Evolutionary conservation across 1,140 invertebrate species (phyloP), one percentile per base, ranked within the genome.

Genomic region (Heliothis subflexa): DNA sequence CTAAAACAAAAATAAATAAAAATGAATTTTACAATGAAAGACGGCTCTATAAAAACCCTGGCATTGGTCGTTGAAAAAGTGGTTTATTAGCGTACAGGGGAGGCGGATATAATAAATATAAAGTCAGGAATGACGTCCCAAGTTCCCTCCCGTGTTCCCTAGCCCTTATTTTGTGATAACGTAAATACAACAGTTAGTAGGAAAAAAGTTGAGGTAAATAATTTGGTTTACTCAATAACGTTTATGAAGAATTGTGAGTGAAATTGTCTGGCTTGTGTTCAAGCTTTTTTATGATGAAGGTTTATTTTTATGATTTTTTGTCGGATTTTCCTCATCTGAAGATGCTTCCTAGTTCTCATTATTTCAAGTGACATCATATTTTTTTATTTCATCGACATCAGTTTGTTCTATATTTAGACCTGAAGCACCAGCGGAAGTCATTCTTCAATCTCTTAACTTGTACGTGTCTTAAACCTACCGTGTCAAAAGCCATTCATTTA

Each of bases 61-160:
- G 71, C 73, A 66, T 62, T 45, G 71, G 83, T 74, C 66, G 78
- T 79, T 77, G 70, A 77, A 83, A 78, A 81, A 79, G 75, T 81
- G 76, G 66, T 81, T 83, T 83, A 83, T 78, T 83, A 83, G 66
- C 79, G 76, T 83, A 74, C 25, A 68, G 73, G 62, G 77, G 64
- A 73, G 78, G 79, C 77, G 77, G 73, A 79, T 64, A 80, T 81
- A 81, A 83, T 83, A 83, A 83, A 83, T 81, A 81, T 83, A 81
- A 81, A 78, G 77, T 50, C 62, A 62, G 72, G 21, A 71, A 61
- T 68, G 73, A 55, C 25, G 79, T 52, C 50, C 55, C 66, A 14
- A 54, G 50, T 64, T 79, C 54, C 71, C 47, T 77, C 50, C 33
- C 66, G 68, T 64, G 70, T 74, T 59, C 66, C 16, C 28, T 47